Evolutionary conservation across 2,888 invertebrate species (phyloP).

Genomic region (Biston stratarius): DNA sequence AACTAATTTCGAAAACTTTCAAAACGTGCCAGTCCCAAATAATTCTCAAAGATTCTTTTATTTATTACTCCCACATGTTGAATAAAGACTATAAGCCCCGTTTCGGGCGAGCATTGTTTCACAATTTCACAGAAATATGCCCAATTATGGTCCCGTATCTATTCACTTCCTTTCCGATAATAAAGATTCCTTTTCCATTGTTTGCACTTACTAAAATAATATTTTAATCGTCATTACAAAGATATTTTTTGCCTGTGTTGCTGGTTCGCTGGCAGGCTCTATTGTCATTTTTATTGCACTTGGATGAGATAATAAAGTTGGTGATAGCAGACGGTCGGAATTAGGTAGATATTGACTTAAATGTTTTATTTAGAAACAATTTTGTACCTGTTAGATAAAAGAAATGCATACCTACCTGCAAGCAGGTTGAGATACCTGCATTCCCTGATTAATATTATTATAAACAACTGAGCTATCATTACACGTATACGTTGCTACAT

Average conservation of each 20-base stretch:
- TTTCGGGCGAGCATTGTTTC: conserved; percentile 68
- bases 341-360: conserved; percentile 42
- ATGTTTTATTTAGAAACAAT: conserved; percentile 44
- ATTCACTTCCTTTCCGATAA: conserved; percentile 81
- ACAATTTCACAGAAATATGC: conserved; percentile 69
- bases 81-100: conserved; percentile 60
- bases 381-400: conserved; percentile 33
- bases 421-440: neutral
- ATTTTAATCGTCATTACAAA: conserved; percentile 77
- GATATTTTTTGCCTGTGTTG: conserved; percentile 65
- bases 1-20: conserved; percentile 8
- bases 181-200: conserved; percentile 76
- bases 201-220: conserved; percentile 75
- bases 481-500: too few species aligned
- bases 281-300: conserved; percentile 75
- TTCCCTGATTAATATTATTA: neutral
- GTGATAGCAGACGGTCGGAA: conserved; percentile 49
- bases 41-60: conserved; percentile 25
- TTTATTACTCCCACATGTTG: conserved; percentile 59
- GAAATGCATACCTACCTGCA: too few species aligned
- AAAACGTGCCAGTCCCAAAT: conserved; percentile 15
- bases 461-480: too few species aligned
- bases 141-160: conserved; percentile 74
- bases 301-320: conserved; percentile 54
- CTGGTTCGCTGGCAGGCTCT: conserved; percentile 49